These are phyloP conservation scores for Lanistes nyassanus DNA, from an alignment of 1,140 invertebrate species.

Conservation along the genomic window DNA sequence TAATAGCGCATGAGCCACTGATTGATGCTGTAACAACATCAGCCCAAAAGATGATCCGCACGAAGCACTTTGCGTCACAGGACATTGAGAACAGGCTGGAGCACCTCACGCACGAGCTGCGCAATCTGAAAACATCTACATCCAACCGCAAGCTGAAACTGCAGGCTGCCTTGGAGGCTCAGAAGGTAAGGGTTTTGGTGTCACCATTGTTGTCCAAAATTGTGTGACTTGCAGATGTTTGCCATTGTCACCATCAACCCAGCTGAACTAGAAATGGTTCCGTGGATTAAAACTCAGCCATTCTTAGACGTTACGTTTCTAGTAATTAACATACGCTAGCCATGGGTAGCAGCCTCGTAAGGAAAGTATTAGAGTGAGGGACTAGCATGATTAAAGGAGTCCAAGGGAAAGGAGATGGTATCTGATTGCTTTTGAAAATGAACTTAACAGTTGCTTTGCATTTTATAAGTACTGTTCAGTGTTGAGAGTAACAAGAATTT, in stretches of 20 bases:
- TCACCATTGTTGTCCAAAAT: background rate
- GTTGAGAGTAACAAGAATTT: too few species aligned
- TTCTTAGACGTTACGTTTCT: too few species aligned
- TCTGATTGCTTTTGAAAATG: background rate
- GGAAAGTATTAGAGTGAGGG: too few species aligned
- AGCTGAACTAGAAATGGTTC: too few species aligned
- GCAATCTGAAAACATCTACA: slow-evolving; percentile 74
- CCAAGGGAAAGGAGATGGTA: background rate
- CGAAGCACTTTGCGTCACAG: slow-evolving; percentile 91
- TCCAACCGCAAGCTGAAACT: slow-evolving; percentile 91
- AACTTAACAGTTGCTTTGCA: too few species aligned
- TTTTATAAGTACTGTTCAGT: too few species aligned
- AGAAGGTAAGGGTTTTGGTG: slow-evolving; percentile 67
- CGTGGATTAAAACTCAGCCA: too few species aligned
- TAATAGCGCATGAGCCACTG: slow-evolving; percentile 95
- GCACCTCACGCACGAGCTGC: slow-evolving; percentile 87
- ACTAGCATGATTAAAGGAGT: background rate
- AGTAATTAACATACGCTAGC: too few species aligned
- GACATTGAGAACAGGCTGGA: slow-evolving; percentile 87
- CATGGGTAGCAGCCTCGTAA: too few species aligned
- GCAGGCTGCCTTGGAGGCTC: slow-evolving; percentile 95
- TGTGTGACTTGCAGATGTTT: too few species aligned
- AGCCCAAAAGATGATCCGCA: slow-evolving; percentile 90
- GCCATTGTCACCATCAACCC: too few species aligned
- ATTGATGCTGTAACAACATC: slow-evolving; percentile 87